Evolutionary conservation across 1,140 invertebrate genomes (phyloP).

Genomic region (Habropoda laboriosa): DNA sequence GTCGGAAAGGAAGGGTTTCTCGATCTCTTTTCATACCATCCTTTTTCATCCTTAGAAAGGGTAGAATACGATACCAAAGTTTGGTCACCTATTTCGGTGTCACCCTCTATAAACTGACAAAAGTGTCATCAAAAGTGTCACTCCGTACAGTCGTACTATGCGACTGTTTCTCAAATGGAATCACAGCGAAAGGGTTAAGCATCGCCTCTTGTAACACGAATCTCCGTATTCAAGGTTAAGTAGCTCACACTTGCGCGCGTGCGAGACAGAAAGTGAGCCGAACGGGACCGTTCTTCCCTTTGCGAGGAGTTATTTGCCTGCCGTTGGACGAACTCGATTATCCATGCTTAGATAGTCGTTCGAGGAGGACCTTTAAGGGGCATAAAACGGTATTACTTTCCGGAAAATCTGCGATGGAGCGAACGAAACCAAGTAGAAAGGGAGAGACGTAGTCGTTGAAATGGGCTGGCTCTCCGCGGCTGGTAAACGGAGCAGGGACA

Average conservation of each 20-base stretch:
- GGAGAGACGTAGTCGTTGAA: not conserved
- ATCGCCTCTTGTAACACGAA: not conserved
- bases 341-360: constrained; percentile 58
- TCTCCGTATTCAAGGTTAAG: not conserved
- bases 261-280: not conserved
- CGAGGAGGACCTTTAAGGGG: constrained; percentile 49
- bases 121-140: no score
- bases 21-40: no score
- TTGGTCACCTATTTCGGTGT: no score
- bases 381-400: constrained; percentile 63
- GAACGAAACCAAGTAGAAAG: constrained; percentile 10
- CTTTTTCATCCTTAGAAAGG: no score
- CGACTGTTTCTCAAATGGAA: no score
- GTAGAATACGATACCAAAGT: no score
- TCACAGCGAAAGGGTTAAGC: no score
- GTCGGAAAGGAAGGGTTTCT: no score
- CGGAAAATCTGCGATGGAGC: constrained; percentile 52
- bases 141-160: no score
- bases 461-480: not conserved
- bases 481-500: not conserved
- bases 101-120: no score
- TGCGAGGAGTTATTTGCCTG: constrained; percentile 51
- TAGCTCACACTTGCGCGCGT: not conserved
- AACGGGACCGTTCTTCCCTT: not conserved
- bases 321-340: constrained; percentile 61